Percentiles rank a stretch among this genome's conserved stretches.
These are phyloP conservation scores for Atractosteus spatula DNA, from an alignment of 2,113 vertebrate species.

Conservation along the genomic window DNA sequence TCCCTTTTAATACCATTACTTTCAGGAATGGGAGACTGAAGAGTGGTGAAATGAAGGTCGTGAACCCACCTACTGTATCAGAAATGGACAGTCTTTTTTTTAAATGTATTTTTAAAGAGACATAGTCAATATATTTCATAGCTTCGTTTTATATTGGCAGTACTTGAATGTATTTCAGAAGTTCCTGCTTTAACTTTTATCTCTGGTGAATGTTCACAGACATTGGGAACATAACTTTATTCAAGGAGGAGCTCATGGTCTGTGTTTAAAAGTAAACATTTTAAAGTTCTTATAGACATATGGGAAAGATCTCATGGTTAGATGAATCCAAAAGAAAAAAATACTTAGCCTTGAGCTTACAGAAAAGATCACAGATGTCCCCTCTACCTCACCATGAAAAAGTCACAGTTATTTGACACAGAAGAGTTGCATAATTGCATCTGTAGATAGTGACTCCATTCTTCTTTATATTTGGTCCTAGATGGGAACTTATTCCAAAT, in stretches of 20 bases:
- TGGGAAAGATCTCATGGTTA: neutral
- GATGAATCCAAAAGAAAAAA: neutral
- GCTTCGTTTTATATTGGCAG: no score
- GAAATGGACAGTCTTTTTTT: no score
- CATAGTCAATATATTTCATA: no score
- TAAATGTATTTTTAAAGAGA: no score
- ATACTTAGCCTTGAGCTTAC: neutral
- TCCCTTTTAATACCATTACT: conserved; percentile 14
- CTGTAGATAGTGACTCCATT: neutral
- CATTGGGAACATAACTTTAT: neutral
- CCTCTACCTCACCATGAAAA: neutral
- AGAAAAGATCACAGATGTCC: neutral
- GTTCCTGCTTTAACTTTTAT: no score
- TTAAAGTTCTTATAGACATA: neutral
- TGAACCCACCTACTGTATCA: no score
- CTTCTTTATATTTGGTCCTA: neutral
- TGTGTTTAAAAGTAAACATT: conserved; percentile 3
- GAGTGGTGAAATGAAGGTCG: no score
- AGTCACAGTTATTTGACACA: neutral
- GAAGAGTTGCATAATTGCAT: neutral
- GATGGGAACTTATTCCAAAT: no score
- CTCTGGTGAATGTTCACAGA: no score
- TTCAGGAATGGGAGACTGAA: neutral
- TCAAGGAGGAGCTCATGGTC: neutral
- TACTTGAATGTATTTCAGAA: no score